Conservation (phyloP, 2,888 invertebrate species). For the Sarcophaga subvicina region DNA sequence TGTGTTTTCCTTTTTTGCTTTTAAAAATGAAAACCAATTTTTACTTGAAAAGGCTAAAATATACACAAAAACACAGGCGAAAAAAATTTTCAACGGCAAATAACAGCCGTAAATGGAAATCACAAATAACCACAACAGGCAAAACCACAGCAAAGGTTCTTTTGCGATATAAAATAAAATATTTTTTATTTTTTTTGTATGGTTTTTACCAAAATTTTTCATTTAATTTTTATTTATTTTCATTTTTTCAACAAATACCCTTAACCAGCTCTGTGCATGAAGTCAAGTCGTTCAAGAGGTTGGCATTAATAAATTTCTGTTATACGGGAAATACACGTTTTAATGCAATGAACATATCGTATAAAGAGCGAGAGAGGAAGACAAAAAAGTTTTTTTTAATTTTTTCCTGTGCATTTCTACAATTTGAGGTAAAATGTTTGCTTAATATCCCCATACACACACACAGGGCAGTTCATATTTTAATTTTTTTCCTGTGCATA, state of each 20-base stretch:
- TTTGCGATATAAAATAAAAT: constrained; percentile 14
- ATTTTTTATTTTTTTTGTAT: constrained; percentile 19
- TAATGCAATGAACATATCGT: not conserved
- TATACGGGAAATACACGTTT: not conserved
- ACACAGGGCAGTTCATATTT: not conserved
- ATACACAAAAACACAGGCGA: constrained; percentile 12
- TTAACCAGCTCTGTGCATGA: not conserved
- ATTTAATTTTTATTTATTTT: not conserved
- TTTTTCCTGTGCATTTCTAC: too few species aligned
- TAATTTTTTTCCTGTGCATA: not conserved
- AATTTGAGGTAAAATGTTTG: not conserved
- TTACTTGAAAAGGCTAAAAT: not conserved
- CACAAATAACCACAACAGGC: constrained; percentile 65
- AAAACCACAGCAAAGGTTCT: constrained; percentile 67
- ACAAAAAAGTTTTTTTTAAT: not conserved
- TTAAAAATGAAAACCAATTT: not conserved
- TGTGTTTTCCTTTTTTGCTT: too few species aligned
- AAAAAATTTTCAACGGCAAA: constrained; percentile 27
- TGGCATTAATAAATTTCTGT: constrained; percentile 8
- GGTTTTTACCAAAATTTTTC: not conserved
- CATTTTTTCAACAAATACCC: not conserved
- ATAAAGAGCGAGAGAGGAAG: not conserved
- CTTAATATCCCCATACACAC: not conserved
- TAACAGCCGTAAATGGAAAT: constrained; percentile 25
- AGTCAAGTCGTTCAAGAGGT: not conserved